phyloP scores from a whole-genome alignment of 1,140 invertebrate species.

The Lanistes nyassanus region DNA sequence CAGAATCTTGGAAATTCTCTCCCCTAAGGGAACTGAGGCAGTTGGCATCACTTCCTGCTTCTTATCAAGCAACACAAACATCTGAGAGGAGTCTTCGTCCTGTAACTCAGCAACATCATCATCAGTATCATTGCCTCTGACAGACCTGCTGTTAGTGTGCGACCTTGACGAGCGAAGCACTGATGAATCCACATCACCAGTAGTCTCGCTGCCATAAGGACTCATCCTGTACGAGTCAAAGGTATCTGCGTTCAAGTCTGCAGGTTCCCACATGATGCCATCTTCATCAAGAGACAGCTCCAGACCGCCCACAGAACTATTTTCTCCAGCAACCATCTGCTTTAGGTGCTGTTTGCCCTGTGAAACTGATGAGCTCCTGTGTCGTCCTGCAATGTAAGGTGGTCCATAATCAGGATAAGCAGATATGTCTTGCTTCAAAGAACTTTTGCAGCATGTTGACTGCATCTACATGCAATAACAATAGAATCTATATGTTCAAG shows the following conservation, averaged over 20 bases:
- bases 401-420: too few species aligned
- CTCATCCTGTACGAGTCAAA: constrained; percentile 28
- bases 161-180: constrained; percentile 19
- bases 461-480: too few species aligned
- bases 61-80: neutral
- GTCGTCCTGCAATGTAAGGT: too few species aligned
- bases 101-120: constrained; percentile 10
- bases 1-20: constrained; percentile 11
- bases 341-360: too few species aligned
- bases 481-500: too few species aligned
- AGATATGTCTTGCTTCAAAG: too few species aligned
- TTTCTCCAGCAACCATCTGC: neutral
- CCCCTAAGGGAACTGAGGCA: neutral
- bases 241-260: neutral
- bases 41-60: neutral
- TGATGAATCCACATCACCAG: constrained; percentile 28
- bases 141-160: neutral
- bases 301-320: constrained; percentile 1
- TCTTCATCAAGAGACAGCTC: constrained; percentile 39
- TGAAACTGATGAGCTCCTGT: too few species aligned
- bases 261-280: constrained; percentile 41
- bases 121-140: neutral
- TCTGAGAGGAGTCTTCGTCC: neutral
- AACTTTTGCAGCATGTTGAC: too few species aligned
- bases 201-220: constrained; percentile 29